Evolutionary conservation across 2,113 vertebrate species (phyloP), one percentile per base, ranked within the genome.

Genomic region (Rafetus swinhoei): DNA sequence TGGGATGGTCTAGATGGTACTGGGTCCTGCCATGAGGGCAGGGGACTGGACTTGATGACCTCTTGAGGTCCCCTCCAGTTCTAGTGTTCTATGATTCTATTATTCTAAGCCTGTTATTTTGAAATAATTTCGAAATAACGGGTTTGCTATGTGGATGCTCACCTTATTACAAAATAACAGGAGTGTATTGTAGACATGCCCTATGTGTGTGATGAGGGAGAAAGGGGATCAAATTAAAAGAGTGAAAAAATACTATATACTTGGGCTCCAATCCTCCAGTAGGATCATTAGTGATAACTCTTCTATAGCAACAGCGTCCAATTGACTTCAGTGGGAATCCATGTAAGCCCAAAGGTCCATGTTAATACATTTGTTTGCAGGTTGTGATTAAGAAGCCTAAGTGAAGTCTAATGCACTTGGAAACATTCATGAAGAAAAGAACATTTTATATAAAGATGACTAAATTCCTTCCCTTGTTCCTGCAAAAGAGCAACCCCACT

Each of bases 401-500:
- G 21, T 7, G 25, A 54, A 54, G 2, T 2, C 69, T 45, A 3
- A 3, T 21, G 21, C 57, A 35, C 2, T 2, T 79, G 1, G 29
- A 50, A 79, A 24, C 59, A 29, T 85, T 92, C 57, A 79, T 9
- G 55, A 85, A 45, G 72, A 76, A 45, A 11, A 76, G 39, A 76
- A 72, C 2, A 13, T 76, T 76, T 76, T 45, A 76, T 45, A 76
- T 39, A 29, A 54, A 53, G 35, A 45, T 16, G 25, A 59, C 57
- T 32, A 74, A 53, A 90, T 76, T 2, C 5, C 52, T 84, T 92
- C 57, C 76, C 22, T 80, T 86, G 59, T 32, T 27, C 27, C 45
- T 0, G 0, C 89, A 92, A 60, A 21, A 13, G 18, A 89, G 13
- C 15, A 50, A 1, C 60, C 4, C 4, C 39, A 14, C 0, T 1